These are phyloP conservation scores for Heliangelus exortis DNA, from an alignment of 2,797 vertebrate species.

Conservation along the genomic window DNA sequence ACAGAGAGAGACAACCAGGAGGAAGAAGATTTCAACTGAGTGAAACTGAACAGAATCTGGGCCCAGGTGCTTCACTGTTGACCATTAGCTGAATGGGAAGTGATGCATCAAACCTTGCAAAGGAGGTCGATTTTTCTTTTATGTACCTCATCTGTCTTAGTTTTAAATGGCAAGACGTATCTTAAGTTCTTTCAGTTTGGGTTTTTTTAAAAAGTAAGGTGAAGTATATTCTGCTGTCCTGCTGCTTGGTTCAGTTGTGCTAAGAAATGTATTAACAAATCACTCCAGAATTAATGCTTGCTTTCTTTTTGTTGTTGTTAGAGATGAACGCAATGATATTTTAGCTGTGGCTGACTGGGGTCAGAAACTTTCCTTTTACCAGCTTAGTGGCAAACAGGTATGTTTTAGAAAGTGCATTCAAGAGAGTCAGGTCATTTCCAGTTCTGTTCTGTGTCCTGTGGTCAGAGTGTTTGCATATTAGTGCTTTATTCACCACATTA, in stretches of 20 bases:
- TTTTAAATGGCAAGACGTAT: neutral
- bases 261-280: neutral
- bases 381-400: constrained; percentile 98
- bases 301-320: constrained; percentile 61
- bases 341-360: constrained; percentile 98
- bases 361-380: constrained; percentile 96
- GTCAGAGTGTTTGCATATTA: neutral
- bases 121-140: neutral
- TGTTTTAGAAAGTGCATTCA: neutral
- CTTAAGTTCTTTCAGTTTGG: neutral
- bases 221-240: neutral
- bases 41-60: constrained; percentile 19
- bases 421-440: neutral
- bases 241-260: neutral
- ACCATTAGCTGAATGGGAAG: neutral
- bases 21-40: constrained; percentile 67
- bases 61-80: neutral
- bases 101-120: neutral
- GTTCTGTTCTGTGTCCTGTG: neutral
- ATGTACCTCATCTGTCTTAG: neutral
- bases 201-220: neutral
- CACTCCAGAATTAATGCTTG: neutral
- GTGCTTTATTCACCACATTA: neutral
- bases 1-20: constrained; percentile 65
- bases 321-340: constrained; percentile 96